Evolutionary conservation across 2,113 vertebrate genomes (phyloP), one percentile per base, ranked within the genome.

Genomic region (Saccopteryx leptura): DNA sequence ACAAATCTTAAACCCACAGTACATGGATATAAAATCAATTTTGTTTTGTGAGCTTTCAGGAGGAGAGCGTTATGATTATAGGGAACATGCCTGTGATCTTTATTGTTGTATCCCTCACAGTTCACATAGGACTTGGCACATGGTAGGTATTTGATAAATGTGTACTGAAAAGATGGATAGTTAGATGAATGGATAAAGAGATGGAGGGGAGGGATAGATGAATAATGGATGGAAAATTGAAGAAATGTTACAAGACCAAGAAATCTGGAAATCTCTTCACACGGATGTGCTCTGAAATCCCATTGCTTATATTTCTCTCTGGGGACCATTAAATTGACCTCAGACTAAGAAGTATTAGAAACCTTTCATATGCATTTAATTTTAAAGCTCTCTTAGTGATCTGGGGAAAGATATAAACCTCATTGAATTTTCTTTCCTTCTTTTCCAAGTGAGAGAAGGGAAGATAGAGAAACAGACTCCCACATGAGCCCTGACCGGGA

Each of bases 241-340:
- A 94, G 80, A 87, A 82, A 60, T 6, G 7, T 14, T 66, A 39
- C 1, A 88, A 33, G 52, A 68, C 58, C 74, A 82, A 88, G 68
- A 97, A 83, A 61, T 63, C 58, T 74, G 69, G 46, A 93, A 80
- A 74, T 78, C 11, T 74, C 61, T 86, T 81, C 88, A 17, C 23
- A 69, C 39, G 15, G 12, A 74, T 48, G n/a, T 4, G 48, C 10
- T 69, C 60, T 28, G 33, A 56, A 8, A 80, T 91, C 7, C 69
- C 10, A 58, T 0, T 18, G 21, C 39, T 89, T 31, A 58, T 76
- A 66, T 74, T 87, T 92, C 31, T 81, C 48, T 89, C 86, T 90
- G 63, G 46, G 21, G n/a, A 94, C 17, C 11, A 71, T 76, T 15
- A 81, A 11, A 48, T 10, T 88, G 33, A 69, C 39, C 18, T 75